Evolutionary conservation across 2,888 invertebrate species (phyloP).

Genomic region (Lobophora halterata): DNA sequence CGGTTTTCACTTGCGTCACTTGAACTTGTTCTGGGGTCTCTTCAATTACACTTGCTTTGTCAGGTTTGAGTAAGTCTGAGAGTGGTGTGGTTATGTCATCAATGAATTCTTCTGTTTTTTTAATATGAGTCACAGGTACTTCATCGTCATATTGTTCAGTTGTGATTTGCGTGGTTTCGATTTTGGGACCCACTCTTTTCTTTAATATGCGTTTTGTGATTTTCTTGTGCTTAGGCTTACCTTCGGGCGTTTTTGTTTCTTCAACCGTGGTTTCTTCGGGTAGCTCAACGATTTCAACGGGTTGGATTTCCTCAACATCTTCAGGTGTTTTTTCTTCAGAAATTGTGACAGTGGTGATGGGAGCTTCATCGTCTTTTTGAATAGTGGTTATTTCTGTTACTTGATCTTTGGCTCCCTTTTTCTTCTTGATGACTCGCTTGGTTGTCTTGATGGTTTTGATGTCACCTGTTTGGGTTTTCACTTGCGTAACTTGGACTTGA

Average conservation of each 20-base stretch:
- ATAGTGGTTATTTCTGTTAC: no score
- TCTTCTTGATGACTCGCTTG: no score
- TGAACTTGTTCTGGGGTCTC: conserved; percentile 43
- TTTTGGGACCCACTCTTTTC: conserved; percentile 8
- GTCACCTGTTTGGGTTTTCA: conserved; percentile 48
- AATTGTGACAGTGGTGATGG: no score
- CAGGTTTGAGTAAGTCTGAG: conserved; percentile 11
- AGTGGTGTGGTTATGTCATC: conserved; percentile 22
- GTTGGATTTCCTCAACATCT: no score
- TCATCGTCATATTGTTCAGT: conserved; percentile 4
- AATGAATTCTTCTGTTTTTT: conserved; percentile 1
- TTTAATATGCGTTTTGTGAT: conserved; percentile 1
- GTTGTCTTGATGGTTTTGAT: conserved; percentile 40
- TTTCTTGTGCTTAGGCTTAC: conserved; percentile 6
- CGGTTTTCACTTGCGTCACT: conserved; percentile 16
- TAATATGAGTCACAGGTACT: neutral
- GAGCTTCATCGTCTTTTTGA: no score
- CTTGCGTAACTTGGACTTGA: conserved; percentile 40
- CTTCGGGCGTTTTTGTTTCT: neutral
- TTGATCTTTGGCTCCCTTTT: no score
- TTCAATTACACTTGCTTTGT: conserved; percentile 19
- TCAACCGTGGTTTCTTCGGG: neutral
- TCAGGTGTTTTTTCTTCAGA: no score
- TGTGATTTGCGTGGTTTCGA: conserved; percentile 6
- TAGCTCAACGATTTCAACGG: no score